phyloP scores from a whole-genome alignment of 2,888 invertebrate species.

The Leucoptera coffeella region DNA sequence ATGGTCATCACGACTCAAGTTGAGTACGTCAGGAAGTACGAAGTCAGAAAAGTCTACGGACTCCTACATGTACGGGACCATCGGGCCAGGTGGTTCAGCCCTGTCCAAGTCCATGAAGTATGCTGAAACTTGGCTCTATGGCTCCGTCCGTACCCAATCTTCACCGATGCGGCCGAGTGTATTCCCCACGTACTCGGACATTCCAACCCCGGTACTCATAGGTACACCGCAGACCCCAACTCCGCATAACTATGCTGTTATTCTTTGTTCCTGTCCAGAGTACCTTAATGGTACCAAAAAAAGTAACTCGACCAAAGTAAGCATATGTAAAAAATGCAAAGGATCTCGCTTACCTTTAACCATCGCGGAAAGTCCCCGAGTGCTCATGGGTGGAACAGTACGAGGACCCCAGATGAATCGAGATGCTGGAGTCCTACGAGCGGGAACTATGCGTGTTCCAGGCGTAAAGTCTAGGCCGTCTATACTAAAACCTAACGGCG shows the following conservation, averaged over 20 bases:
- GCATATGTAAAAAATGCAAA: constrained; percentile 78
- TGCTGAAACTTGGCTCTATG: constrained; percentile 81
- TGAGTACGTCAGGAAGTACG: constrained; percentile 42
- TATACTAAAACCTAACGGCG: constrained; percentile 56
- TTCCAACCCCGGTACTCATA: constrained; percentile 37
- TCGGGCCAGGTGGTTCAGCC: constrained; percentile 62
- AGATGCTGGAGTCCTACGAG: constrained; percentile 42
- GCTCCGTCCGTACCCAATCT: constrained; percentile 60
- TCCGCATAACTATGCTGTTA: constrained; percentile 62
- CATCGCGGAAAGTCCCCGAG: constrained; percentile 50
- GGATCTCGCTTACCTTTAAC: constrained; percentile 71
- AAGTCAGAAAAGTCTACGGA: constrained; percentile 41
- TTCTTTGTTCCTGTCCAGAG: constrained; percentile 76
- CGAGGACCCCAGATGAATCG: constrained; percentile 43
- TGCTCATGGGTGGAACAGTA: constrained; percentile 57
- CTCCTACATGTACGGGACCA: constrained; percentile 42
- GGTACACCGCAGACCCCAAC: constrained; percentile 51
- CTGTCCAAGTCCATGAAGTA: constrained; percentile 79
- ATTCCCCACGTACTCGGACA: constrained; percentile 41
- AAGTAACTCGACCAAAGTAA: constrained; percentile 66
- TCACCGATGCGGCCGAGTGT: constrained; percentile 38
- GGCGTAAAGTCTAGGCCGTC: constrained; percentile 56
- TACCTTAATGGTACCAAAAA: constrained; percentile 72
- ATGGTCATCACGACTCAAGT: constrained; percentile 66
- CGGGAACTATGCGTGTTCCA: constrained; percentile 61